phyloP scores from a whole-genome alignment of 2,888 invertebrate genomes.

The Phortica okadai region DNA sequence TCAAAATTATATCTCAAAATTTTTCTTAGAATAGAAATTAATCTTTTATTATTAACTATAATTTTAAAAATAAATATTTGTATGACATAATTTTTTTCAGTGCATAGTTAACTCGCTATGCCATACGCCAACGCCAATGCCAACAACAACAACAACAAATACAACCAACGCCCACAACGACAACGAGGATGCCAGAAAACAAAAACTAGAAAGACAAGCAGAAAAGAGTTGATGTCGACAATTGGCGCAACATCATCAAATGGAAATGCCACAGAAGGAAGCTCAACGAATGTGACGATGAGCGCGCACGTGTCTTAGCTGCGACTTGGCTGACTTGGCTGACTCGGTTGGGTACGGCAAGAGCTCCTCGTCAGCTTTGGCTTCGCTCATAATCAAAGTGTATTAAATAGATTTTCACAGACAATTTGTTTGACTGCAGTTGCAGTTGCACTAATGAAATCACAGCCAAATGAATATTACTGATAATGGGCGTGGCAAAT shows the following conservation, averaged over 20 bases:
- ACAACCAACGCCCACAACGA: neutral
- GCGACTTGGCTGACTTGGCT: neutral
- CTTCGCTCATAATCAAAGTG: slow-evolving; percentile 4
- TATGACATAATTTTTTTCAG: too few species aligned
- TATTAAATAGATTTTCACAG: slow-evolving; percentile 23
- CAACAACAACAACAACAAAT: neutral
- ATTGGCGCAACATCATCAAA: slow-evolving; percentile 12
- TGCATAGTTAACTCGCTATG: too few species aligned
- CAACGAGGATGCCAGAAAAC: neutral
- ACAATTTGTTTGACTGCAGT: slow-evolving; percentile 15
- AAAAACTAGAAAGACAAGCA: neutral
- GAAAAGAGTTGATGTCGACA: neutral
- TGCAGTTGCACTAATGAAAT: neutral
- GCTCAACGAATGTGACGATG: neutral
- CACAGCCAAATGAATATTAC: neutral
- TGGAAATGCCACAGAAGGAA: neutral
- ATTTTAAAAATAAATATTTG: too few species aligned
- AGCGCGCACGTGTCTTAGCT: neutral
- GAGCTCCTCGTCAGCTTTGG: neutral
- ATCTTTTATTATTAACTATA: too few species aligned
- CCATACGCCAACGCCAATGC: neutral
- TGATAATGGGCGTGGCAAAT: neutral
- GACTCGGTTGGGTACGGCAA: neutral
- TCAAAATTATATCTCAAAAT: too few species aligned
- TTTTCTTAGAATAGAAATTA: too few species aligned